Evolutionary conservation across 2,888 invertebrate species (phyloP).

Genomic region (Linnaemya tessellans): DNA sequence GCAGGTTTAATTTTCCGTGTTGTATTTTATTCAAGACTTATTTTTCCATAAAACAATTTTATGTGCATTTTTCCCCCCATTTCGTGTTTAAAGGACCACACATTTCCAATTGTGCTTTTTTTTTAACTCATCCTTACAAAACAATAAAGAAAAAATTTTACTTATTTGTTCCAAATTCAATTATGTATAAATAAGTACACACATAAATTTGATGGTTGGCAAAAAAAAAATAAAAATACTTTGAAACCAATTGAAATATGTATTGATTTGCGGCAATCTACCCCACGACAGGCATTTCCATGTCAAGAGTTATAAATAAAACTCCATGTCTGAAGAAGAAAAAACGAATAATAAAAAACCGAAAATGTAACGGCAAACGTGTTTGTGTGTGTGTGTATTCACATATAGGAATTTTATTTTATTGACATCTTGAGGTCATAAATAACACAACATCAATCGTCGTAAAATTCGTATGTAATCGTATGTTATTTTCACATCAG

Average conservation of each 20-base stretch:
- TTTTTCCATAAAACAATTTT: not conserved
- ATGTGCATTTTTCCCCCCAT: not conserved
- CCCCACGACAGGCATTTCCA: not conserved
- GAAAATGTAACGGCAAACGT: not conserved
- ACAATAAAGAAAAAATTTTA: not conserved
- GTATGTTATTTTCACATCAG: constrained; percentile 54
- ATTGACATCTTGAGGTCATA: constrained; percentile 61
- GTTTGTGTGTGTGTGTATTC: not conserved
- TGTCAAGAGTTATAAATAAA: not conserved
- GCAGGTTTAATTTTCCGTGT: not conserved
- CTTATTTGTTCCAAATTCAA: constrained; percentile 9
- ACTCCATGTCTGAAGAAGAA: not conserved
- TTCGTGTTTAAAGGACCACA: not conserved
- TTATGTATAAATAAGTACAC: not conserved
- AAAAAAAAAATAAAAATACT: not conserved
- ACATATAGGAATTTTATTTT: constrained; percentile 36
- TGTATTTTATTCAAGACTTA: not conserved
- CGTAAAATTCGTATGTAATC: constrained; percentile 49
- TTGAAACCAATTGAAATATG: constrained; percentile 5
- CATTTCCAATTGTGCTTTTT: not conserved
- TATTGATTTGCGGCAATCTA: constrained; percentile 21
- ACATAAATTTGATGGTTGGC: constrained; percentile 11
- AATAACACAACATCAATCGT: constrained; percentile 55
- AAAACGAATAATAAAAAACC: not conserved
- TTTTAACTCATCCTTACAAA: not conserved